phyloP scores from a whole-genome alignment of 1,140 invertebrate genomes.

The Dendroctonus ponderosae region DNA sequence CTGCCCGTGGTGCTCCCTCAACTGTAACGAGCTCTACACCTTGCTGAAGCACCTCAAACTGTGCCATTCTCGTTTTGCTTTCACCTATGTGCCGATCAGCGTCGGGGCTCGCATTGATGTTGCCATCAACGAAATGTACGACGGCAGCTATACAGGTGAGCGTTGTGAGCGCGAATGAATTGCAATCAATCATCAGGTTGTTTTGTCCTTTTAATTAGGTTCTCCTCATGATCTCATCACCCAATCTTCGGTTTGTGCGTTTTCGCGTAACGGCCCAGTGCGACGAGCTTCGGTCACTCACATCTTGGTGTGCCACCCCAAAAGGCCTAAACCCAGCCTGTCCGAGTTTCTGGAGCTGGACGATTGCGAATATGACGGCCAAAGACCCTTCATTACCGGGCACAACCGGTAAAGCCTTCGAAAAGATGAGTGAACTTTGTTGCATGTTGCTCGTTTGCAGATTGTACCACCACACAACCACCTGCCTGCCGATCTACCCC shows the following conservation, averaged over 20 bases:
- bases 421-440: neutral
- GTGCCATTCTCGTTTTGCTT: slow-evolving; percentile 90
- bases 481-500: slow-evolving; percentile 89
- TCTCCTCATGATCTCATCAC: slow-evolving; percentile 86
- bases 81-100: slow-evolving; percentile 82
- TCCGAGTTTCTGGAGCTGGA: slow-evolving; percentile 82
- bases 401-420: slow-evolving; percentile 60
- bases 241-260: slow-evolving; percentile 58
- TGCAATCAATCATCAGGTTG: too few relatives aligned
- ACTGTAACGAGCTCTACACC: slow-evolving; percentile 84
- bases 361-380: slow-evolving; percentile 75
- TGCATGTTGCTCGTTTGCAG: slow-evolving; percentile 47
- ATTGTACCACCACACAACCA: slow-evolving; percentile 91
- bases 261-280: slow-evolving; percentile 78
- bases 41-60: slow-evolving; percentile 91
- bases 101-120: slow-evolving; percentile 90
- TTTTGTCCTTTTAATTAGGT: slow-evolving; percentile 46
- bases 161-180: too few relatives aligned
- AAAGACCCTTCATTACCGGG: slow-evolving; percentile 82
- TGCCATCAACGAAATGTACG: slow-evolving; percentile 91
- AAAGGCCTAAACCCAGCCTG: slow-evolving; percentile 66
- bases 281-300: slow-evolving; percentile 83
- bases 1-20: slow-evolving; percentile 93
- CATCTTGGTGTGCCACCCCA: slow-evolving; percentile 82
- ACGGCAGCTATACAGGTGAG: slow-evolving; percentile 83